Base-by-base conservation (phyloP, 2,888 invertebrate genomes). In the Labia minor region DNA sequence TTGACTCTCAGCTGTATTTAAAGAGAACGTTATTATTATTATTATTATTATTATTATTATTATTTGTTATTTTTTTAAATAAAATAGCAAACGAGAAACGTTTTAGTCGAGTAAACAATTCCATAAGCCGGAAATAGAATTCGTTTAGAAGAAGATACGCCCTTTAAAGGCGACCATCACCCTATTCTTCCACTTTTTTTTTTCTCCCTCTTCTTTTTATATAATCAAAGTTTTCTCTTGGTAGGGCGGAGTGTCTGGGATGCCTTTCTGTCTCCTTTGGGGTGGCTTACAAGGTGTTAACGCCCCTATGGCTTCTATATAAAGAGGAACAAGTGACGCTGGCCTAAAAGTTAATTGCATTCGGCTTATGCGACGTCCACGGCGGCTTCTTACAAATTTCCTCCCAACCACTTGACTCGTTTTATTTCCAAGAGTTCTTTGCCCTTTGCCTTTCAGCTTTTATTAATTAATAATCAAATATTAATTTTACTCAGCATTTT, bases 41-140 rank as follows among this genome's bases (percentile, higher is more conserved):
- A 26, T 26, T 6, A 3, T 6, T 26, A 26, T 26, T 6, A 6
- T 6, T 26, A 26, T 26, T 6, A 26, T 6, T 3, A 26, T 26
- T 3, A 8, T 3, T 6, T 6, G 8, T 6, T 26, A 26, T 6
- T 6, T 6, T 26, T 8, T 3, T 8, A 49, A 16, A 49, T n/a
- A 49, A 49, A 49, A 49, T n/a, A 49, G 49, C 49, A 49, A 26
- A 49, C 49, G 49, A 49, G 49, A 49, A 49, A 49, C n/a, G 49
- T 3, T 11, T n/a, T 49, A 49, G 49, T 49, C 49, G 49, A 49
- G 49, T 49, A 49, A 49, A 49, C 49, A 49, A 49, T 49, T 49
- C 16, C 49, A 49, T 49, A 49, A 49, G 49, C 49, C 49, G 49
- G 49, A 49, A 49, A 49, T 49, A 49, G 49, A 49, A 49, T 49